Conservation (phyloP, 2,797 vertebrate species). For the Yasuhikotakia modesta region DNA sequence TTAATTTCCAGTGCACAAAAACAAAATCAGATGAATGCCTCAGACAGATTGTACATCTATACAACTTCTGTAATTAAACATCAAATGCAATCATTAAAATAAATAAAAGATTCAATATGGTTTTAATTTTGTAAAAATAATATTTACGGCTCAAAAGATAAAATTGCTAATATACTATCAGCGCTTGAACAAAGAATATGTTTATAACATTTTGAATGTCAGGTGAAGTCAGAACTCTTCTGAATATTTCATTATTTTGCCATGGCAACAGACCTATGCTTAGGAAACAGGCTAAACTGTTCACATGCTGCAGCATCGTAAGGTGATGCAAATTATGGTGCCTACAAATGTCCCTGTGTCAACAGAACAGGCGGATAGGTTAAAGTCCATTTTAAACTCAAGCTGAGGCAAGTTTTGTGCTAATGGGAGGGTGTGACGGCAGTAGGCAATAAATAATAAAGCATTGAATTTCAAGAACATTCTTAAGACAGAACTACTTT, state of each 20-base stretch:
- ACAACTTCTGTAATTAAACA: no score
- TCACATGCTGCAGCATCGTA: slow-evolving; percentile 58
- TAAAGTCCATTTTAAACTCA: slow-evolving; percentile 67
- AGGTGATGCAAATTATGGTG: slow-evolving; percentile 78
- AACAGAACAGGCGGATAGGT: slow-evolving; percentile 62
- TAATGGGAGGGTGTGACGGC: not conserved
- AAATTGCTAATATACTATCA: not conserved
- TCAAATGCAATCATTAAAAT: no score
- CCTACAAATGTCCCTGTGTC: slow-evolving; percentile 73
- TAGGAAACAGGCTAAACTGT: slow-evolving; percentile 73
- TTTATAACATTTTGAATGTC: slow-evolving; percentile 60
- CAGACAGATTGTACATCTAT: no score
- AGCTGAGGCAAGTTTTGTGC: slow-evolving; percentile 9
- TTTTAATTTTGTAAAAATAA: no score
- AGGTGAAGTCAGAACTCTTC: slow-evolving; percentile 68
- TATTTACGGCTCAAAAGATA: no score
- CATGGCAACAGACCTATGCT: slow-evolving; percentile 79
- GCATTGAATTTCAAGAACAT: not conserved
- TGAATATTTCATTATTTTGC: slow-evolving; percentile 77
- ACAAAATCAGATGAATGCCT: no score
- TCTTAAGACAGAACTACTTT: not conserved
- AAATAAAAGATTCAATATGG: no score
- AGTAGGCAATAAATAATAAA: not conserved
- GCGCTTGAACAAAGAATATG: slow-evolving; percentile 9
- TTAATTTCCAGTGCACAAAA: no score